Base-by-base conservation (phyloP, 2,797 vertebrate species). In the Pseudomugil tenellus region DNA sequence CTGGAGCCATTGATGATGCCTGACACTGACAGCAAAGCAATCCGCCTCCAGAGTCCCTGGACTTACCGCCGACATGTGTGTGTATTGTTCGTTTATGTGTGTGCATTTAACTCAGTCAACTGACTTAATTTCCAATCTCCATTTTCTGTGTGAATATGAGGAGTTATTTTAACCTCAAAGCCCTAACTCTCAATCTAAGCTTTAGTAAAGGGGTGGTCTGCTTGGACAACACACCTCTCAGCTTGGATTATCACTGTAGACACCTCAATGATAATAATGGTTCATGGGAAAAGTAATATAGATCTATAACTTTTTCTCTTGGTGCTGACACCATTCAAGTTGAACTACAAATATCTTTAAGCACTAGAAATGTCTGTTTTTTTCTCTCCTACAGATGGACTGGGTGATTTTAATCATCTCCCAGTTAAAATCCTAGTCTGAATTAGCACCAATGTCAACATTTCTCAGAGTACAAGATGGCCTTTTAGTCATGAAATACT, bases 81-180 rank as follows among this genome's bases (percentile, higher is more conserved):
- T 66, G 63, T 79, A 29, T 74, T 67, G 72, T 66, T 48, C 43
- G 64, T 73, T 58, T 26, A 26, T 43, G 79, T 67, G 68, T 72
- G 76, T 63, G 70, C 83, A 81, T 83, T 83, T 85, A 79, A 79
- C 70, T 73, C 70, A 81, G 78, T 84, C 73, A 80, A 79, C 70
- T 85, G 84, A 76, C 70, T 72, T 73, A 85, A 81, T 83, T 79
- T 84, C 57, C 60, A 84, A 79, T 72, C 53, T 58, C 46, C 21
- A 72, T 73, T 70, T 70, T 79, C 49, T 82, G 70, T 80, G 83
- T 73, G 56, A 80, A 65, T 66, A 86, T 77, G 74, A 84, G 56
- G 66, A 77, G 86, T 90, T 91, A 75, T 89, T 90, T 85, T 91
- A 91, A 91, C 86, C 83, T 65, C 66, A 77, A 71, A 81, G 63